phyloP scores from a whole-genome alignment of 2,888 invertebrate genomes.

The Julus scandinavius region DNA sequence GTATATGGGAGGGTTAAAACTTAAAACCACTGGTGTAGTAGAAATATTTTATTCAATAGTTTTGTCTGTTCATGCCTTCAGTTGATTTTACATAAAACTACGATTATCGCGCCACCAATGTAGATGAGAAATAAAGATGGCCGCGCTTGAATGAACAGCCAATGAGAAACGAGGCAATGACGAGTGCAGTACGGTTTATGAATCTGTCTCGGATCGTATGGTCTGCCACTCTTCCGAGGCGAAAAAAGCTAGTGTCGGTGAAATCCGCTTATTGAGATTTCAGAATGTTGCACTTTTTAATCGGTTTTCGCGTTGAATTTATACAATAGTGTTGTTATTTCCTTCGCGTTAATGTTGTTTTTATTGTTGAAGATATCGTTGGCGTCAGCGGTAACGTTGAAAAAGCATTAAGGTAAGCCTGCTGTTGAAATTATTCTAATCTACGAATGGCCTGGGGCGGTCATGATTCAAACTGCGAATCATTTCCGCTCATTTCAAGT shows the following conservation, averaged over 20 bases:
- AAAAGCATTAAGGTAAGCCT: not conserved
- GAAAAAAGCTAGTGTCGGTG: not conserved
- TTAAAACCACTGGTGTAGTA: too few species aligned
- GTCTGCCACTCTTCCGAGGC: not conserved
- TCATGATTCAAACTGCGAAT: constrained; percentile 15
- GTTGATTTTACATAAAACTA: too few species aligned
- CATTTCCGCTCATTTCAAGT: constrained; percentile 26
- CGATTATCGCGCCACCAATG: not conserved
- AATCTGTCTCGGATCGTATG: not conserved
- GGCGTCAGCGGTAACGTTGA: not conserved
- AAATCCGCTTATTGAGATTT: not conserved
- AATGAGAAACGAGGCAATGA: not conserved
- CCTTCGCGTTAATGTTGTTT: not conserved
- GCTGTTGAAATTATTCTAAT: not conserved
- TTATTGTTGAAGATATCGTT: not conserved
- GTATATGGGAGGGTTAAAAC: too few species aligned
- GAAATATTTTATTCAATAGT: too few species aligned
- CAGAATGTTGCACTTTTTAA: not conserved
- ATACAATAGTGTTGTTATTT: not conserved
- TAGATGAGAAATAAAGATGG: not conserved
- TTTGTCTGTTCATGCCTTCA: too few species aligned
- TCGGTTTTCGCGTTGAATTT: not conserved
- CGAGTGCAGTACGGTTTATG: not conserved
- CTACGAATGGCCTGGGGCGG: not conserved
- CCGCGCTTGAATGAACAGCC: not conserved